Conservation (phyloP, 1,140 invertebrate genomes). For the Bradysia coprophila region DNA sequence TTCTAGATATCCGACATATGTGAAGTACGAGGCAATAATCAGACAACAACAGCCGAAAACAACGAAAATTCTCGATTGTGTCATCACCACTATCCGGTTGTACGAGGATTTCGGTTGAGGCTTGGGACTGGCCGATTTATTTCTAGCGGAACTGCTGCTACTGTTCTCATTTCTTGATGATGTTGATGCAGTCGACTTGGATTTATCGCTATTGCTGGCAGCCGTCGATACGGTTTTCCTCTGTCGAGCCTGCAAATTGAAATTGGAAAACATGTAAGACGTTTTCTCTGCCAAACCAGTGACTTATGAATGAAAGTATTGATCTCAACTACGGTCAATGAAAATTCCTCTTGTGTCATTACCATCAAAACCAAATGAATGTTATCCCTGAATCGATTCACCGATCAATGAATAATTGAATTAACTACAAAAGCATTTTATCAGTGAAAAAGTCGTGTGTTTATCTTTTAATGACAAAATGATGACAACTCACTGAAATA, state of each 20-base stretch:
- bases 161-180: neutral
- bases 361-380: too few relatives aligned
- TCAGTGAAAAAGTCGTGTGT: too few relatives aligned
- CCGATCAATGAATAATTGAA: too few relatives aligned
- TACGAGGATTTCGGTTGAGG: too few relatives aligned
- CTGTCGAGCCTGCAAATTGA: neutral
- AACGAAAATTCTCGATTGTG: slow-evolving; percentile 18
- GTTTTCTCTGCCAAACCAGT: too few relatives aligned
- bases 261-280: neutral
- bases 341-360: too few relatives aligned
- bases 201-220: neutral
- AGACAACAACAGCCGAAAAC: slow-evolving; percentile 22
- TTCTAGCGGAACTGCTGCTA: neutral
- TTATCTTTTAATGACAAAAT: too few relatives aligned
- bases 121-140: neutral
- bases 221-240: neutral
- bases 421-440: too few relatives aligned
- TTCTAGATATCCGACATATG: slow-evolving; percentile 65
- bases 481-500: too few relatives aligned
- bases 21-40: slow-evolving; percentile 46
- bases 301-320: too few relatives aligned
- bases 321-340: too few relatives aligned
- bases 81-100: slow-evolving; percentile 1
- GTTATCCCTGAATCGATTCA: too few relatives aligned
- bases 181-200: neutral